phyloP scores from a whole-genome alignment of 1,140 invertebrate species.

The Drosophila parabipectinata region DNA sequence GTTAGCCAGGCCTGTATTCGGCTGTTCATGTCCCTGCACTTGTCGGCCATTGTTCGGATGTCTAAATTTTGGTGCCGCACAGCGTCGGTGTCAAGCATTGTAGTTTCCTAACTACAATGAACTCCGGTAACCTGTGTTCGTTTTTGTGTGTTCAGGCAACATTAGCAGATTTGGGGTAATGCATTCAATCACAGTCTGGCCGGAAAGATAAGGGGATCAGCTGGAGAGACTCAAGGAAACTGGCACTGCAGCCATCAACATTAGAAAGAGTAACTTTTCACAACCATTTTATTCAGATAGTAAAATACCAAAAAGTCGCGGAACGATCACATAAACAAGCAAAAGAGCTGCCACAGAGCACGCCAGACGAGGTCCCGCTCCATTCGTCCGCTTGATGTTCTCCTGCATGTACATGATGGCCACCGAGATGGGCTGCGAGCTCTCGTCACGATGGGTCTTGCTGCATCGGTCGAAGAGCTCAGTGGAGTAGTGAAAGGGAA shows the following conservation, averaged over 20 bases:
- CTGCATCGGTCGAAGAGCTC: conserved; percentile 42
- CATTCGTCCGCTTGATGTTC: conserved; percentile 2
- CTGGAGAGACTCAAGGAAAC: too few species aligned
- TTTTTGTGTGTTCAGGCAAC: conserved; percentile 41
- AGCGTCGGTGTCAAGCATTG: conserved; percentile 10
- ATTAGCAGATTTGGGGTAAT: conserved; percentile 25
- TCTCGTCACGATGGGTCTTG: neutral
- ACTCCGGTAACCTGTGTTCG: conserved; percentile 6
- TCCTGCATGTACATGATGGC: conserved; percentile 37
- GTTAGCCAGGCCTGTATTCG: conserved; percentile 27
- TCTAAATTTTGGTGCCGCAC: conserved; percentile 50
- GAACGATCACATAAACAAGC: conserved; percentile 10
- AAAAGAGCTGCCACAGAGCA: conserved; percentile 1
- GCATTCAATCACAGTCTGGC: conserved; percentile 17
- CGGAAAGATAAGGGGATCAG: neutral
- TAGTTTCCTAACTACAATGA: conserved; percentile 31
- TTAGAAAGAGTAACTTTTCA: neutral
- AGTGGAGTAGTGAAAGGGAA: conserved; percentile 48
- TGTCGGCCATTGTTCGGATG: conserved; percentile 53
- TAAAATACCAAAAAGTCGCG: conserved; percentile 35
- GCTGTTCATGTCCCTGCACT: conserved; percentile 33
- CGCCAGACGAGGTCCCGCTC: neutral
- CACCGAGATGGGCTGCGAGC: conserved; percentile 16
- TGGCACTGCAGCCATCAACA: neutral
- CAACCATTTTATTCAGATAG: conserved; percentile 39